A percentile compares a stretch with the other conserved stretches of the same genome.
Evolutionary conservation across 2,113 vertebrate species (phyloP).

Genomic region (Semnornis frantzii): DNA sequence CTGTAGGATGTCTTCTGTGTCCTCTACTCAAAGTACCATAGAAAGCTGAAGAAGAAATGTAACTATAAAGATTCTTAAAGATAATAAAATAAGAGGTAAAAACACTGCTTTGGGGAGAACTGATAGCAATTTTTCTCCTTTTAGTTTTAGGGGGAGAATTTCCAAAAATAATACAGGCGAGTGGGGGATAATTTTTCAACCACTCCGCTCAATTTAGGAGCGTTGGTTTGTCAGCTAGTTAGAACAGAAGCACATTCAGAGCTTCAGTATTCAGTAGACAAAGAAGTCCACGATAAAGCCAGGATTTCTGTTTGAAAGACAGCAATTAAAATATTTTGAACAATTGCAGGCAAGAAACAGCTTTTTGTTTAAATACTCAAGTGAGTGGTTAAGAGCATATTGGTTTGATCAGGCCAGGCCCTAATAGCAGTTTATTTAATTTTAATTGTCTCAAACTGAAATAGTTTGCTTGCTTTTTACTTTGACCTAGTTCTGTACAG

Average conservation of each 20-base stretch:
- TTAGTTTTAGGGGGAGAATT: not conserved
- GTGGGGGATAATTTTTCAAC: not conserved
- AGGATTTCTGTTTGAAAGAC: not conserved
- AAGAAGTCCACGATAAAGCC: not conserved
- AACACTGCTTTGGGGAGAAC: not conserved
- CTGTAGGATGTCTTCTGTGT: not conserved
- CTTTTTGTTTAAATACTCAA: conserved; percentile 16
- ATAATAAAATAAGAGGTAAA: not conserved
- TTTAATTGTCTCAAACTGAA: conserved; percentile 23
- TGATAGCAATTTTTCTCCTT: not conserved
- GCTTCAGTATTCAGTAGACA: not conserved
- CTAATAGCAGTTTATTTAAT: conserved; percentile 19
- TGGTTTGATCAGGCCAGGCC: not conserved
- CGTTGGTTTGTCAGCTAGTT: not conserved
- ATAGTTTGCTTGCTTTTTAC: conserved; percentile 43
- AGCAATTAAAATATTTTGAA: not conserved
- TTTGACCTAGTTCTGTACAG: not conserved
- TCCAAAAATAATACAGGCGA: not conserved
- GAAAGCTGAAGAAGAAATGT: not conserved
- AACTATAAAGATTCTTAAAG: not conserved
- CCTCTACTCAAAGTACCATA: not conserved
- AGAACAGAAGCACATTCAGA: not conserved
- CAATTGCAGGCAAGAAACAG: not conserved
- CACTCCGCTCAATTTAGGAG: not conserved
- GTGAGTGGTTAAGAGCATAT: not conserved